phyloP scores from a whole-genome alignment of 1,140 invertebrate species.

The Heliconius melpomene region DNA sequence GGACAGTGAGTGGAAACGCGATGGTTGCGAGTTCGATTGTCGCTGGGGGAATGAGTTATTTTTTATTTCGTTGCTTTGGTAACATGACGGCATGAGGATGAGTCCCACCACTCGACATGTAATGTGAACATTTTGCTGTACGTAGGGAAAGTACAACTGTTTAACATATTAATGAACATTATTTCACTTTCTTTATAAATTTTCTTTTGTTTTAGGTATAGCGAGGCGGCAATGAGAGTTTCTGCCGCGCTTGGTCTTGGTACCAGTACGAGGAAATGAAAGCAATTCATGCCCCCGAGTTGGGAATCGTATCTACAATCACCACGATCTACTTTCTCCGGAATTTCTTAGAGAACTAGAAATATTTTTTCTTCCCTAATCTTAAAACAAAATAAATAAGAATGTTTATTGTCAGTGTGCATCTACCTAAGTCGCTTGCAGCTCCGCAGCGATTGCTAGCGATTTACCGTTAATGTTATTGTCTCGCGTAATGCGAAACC shows the following conservation, averaged over 20 bases:
- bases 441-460: slow-evolving; percentile 9
- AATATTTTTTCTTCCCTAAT: background rate
- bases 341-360: too few relatives aligned
- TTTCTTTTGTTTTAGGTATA: too few relatives aligned
- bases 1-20: background rate
- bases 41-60: background rate
- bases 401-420: slow-evolving; percentile 17
- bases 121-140: too few relatives aligned
- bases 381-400: background rate
- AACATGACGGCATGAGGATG: background rate
- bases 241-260: too few relatives aligned
- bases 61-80: background rate
- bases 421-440: slow-evolving; percentile 13
- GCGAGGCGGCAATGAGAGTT: too few relatives aligned
- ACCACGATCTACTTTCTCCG: too few relatives aligned
- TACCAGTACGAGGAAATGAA: too few relatives aligned
- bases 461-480: slow-evolving; percentile 29
- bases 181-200: too few relatives aligned
- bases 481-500: slow-evolving; percentile 27
- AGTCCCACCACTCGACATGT: background rate
- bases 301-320: too few relatives aligned
- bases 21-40: background rate
- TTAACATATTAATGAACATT: too few relatives aligned
- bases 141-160: too few relatives aligned
- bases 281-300: too few relatives aligned